phyloP scores from a whole-genome alignment of 1,140 invertebrate species.

The Scaptodrosophila lebanonensis region DNA sequence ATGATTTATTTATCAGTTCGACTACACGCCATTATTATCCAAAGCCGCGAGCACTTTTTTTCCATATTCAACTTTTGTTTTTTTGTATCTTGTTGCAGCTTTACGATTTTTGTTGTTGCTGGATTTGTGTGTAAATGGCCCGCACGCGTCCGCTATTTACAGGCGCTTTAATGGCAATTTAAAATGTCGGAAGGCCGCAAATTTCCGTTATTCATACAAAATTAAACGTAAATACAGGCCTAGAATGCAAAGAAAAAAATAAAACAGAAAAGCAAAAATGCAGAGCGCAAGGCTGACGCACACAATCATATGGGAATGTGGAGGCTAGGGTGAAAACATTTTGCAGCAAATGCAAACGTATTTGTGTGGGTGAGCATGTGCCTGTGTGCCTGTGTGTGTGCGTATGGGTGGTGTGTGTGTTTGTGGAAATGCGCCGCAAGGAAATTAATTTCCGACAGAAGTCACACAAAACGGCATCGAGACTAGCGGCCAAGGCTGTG shows the following conservation, averaged over 20 bases:
- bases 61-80: conserved; percentile 13
- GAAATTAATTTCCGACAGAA: conserved; percentile 76
- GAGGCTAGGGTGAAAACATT: conserved; percentile 31
- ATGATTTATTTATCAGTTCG: conserved; percentile 41
- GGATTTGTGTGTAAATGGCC: conserved; percentile 31
- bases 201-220: conserved; percentile 71
- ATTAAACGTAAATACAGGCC: conserved; percentile 62
- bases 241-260: too few relatives aligned
- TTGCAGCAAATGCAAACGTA: conserved; percentile 23
- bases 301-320: conserved; percentile 25
- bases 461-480: conserved; percentile 66
- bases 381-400: neutral
- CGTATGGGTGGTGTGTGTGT: conserved; percentile 20
- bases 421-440: conserved; percentile 37
- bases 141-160: conserved; percentile 6
- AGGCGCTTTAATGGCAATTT: conserved; percentile 65
- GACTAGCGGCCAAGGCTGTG: conserved; percentile 18
- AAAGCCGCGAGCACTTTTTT: too few relatives aligned
- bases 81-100: conserved; percentile 1
- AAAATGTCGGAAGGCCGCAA: conserved; percentile 71
- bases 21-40: too few relatives aligned
- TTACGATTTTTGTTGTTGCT: neutral
- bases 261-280: conserved; percentile 38
- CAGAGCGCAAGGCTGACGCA: conserved; percentile 15
- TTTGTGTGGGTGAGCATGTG: conserved; percentile 20